These are phyloP conservation scores for Drosophila emarginata DNA, from an alignment of 2,888 invertebrate species.

Conservation along the genomic window DNA sequence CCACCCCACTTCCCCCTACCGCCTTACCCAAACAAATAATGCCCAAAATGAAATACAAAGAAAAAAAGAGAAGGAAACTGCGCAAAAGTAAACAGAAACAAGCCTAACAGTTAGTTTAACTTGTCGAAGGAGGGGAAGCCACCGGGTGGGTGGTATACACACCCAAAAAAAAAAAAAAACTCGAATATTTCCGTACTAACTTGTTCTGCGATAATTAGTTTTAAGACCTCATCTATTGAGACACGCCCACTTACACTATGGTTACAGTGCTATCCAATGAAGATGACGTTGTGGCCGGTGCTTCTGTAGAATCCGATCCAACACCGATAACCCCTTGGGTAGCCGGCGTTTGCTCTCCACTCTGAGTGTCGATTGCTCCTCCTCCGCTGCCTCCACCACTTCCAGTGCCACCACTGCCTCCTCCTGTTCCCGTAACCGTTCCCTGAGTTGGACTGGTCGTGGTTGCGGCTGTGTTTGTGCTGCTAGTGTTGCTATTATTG, in stretches of 20 bases:
- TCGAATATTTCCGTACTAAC: slow-evolving; percentile 1
- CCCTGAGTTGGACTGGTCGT: slow-evolving; percentile 24
- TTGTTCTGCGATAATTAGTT: slow-evolving; percentile 31
- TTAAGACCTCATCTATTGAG: background rate
- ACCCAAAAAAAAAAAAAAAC: slow-evolving; percentile 24
- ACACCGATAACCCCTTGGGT: slow-evolving; percentile 6
- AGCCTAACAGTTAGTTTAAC: slow-evolving; percentile 9
- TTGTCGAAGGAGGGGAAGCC: background rate
- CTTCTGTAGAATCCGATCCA: slow-evolving; percentile 1
- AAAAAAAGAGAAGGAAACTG: slow-evolving; percentile 27
- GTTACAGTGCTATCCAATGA: slow-evolving; percentile 60
- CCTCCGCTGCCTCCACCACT: slow-evolving; percentile 30
- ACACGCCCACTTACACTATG: slow-evolving; percentile 57
- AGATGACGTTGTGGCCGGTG: slow-evolving; percentile 41
- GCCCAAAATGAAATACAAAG: slow-evolving; percentile 4
- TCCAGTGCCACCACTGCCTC: slow-evolving; percentile 39
- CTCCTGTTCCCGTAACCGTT: slow-evolving; percentile 38
- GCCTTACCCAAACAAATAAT: slow-evolving; percentile 37
- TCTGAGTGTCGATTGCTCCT: slow-evolving; percentile 21
- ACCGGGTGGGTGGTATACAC: slow-evolving; percentile 14
- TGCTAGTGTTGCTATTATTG: slow-evolving; percentile 46
- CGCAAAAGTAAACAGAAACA: slow-evolving; percentile 36
- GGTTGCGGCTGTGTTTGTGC: slow-evolving; percentile 44
- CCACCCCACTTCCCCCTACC: slow-evolving; percentile 10
- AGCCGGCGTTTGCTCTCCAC: slow-evolving; percentile 29